phyloP scores from a whole-genome alignment of 2,113 vertebrate genomes.

The Erythrocercus mccallii region DNA sequence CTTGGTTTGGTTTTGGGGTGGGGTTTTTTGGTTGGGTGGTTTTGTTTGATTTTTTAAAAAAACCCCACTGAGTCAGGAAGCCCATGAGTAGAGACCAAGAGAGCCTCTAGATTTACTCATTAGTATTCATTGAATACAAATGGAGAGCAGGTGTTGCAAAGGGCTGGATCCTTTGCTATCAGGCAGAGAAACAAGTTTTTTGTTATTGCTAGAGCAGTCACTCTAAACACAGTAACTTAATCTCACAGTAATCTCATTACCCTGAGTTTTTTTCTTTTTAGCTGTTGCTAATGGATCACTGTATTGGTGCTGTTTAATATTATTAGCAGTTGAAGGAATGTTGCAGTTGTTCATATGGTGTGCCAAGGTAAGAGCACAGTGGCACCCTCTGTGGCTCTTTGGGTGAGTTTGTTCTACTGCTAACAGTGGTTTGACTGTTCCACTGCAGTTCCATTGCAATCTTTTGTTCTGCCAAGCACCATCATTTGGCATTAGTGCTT shows the following conservation, averaged over 20 bases:
- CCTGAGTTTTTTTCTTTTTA: not conserved
- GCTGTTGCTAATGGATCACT: not conserved
- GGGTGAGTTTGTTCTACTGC: not conserved
- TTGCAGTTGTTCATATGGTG: accelerated
- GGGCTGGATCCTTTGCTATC: not conserved
- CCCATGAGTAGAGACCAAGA: not conserved
- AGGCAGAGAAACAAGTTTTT: not conserved
- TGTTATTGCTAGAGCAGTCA: not conserved
- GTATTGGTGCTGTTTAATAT: not conserved
- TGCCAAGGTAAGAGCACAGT: not conserved
- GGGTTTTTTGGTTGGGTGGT: not conserved
- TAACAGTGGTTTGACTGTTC: not conserved
- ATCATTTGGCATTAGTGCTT: not conserved
- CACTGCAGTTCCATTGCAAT: accelerated
- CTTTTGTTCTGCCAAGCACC: not conserved
- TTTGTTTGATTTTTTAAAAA: not conserved
- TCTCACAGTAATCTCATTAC: not conserved
- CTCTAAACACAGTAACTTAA: not conserved
- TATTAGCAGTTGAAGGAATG: not conserved
- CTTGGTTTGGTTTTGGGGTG: not conserved
- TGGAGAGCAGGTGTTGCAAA: not conserved
- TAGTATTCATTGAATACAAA: not conserved
- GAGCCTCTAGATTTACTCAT: not conserved
- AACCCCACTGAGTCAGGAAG: not conserved
- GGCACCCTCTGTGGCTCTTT: accelerated